Evolutionary conservation across 1,140 invertebrate species (phyloP).

Genomic region (Drosophila sproati): DNA sequence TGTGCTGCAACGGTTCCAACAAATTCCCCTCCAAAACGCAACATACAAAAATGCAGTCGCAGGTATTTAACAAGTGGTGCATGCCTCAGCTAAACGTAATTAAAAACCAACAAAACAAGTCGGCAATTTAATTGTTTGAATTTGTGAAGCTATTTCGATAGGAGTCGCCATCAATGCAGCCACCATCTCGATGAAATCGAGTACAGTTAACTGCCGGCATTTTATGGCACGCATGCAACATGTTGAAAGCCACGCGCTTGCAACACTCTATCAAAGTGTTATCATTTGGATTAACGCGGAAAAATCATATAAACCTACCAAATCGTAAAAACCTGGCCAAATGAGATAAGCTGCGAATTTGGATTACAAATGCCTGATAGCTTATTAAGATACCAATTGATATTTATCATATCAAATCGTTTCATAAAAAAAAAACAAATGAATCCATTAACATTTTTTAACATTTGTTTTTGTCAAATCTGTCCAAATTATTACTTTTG

Average conservation of each 20-base stretch:
- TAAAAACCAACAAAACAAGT: conserved; percentile 28
- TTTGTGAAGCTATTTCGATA: conserved; percentile 17
- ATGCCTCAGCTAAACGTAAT: conserved; percentile 39
- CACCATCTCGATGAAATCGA: conserved; percentile 14
- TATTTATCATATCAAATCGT: no score
- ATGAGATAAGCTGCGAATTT: no score
- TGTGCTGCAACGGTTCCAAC: conserved; percentile 47
- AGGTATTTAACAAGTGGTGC: conserved; percentile 15
- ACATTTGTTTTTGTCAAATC: no score
- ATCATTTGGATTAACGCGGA: neutral
- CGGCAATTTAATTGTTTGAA: conserved; percentile 9
- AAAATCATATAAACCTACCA: neutral
- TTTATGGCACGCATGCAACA: conserved; percentile 1
- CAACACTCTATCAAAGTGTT: neutral
- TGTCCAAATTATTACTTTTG: no score
- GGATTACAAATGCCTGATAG: no score
- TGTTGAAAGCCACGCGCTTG: neutral
- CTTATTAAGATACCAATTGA: no score
- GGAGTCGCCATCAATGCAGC: no score
- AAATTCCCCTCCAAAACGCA: conserved; percentile 28
- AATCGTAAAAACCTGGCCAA: no score
- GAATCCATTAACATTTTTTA: no score
- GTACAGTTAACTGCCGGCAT: neutral
- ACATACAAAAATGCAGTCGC: neutral
- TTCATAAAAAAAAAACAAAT: no score